phyloP scores from a whole-genome alignment of 1,140 invertebrate genomes.

The Thalassaphorura encarpata region DNA sequence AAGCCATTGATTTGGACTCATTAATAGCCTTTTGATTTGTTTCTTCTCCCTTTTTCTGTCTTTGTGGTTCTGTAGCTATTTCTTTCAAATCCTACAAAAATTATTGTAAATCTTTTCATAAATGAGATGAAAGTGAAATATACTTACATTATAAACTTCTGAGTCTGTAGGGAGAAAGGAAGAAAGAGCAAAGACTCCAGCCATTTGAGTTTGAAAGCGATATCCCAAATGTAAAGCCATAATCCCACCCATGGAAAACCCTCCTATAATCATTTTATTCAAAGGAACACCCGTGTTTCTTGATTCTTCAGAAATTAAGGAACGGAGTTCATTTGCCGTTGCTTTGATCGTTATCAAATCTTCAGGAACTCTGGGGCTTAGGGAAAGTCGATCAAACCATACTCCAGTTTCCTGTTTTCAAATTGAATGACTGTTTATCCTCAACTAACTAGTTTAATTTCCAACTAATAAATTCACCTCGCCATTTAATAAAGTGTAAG shows the following conservation, averaged over 20 bases:
- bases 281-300: conserved; percentile 47
- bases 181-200: conserved; percentile 57
- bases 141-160: conserved; percentile 46
- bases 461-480: conserved; percentile 39
- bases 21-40: no score
- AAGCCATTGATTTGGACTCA: no score
- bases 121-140: background rate
- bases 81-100: background rate
- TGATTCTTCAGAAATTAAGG: conserved; percentile 54
- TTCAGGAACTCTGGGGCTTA: conserved; percentile 50
- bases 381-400: conserved; percentile 56
- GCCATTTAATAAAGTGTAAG: conserved; percentile 53
- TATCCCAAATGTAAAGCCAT: conserved; percentile 56
- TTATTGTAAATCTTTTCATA: background rate
- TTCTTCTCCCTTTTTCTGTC: background rate
- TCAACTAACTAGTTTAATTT: background rate
- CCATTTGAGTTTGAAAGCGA: conserved; percentile 48
- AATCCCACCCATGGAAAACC: conserved; percentile 67
- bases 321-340: conserved; percentile 43
- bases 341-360: conserved; percentile 49
- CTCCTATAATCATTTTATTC: conserved; percentile 56
- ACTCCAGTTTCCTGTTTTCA: conserved; percentile 37
- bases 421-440: background rate
- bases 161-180: conserved; percentile 60
- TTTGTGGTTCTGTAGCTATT: background rate